These are phyloP conservation scores for Trichonephila clavata DNA, from an alignment of 1,140 invertebrate genomes.

Conservation along the genomic window DNA sequence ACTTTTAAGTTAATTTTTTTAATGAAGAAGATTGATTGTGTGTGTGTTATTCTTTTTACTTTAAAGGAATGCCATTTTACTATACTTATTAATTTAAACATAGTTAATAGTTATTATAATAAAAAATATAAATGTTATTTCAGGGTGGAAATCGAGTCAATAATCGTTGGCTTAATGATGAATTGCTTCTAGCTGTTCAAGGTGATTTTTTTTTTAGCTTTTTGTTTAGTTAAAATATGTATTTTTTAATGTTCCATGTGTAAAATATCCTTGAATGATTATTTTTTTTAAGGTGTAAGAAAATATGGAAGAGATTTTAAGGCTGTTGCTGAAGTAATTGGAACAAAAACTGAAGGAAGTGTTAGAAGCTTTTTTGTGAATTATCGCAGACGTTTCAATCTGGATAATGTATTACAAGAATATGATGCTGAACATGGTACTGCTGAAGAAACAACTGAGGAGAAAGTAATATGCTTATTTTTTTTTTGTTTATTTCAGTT, in stretches of 20 bases:
- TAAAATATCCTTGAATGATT: not conserved
- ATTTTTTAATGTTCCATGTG: conserved; percentile 10
- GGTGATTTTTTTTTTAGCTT: conserved; percentile 82
- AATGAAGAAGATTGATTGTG: too few species aligned
- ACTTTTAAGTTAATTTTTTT: too few species aligned
- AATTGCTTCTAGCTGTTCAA: conserved; percentile 93
- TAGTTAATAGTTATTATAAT: not conserved
- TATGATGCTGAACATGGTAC: conserved; percentile 89
- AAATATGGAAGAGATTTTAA: conserved; percentile 98
- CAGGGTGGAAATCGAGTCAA: conserved; percentile 86
- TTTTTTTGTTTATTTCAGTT: not conserved
- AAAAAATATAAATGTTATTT: conserved; percentile 71
- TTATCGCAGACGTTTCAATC: conserved; percentile 93
- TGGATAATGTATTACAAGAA: conserved; percentile 93
- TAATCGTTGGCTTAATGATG: conserved; percentile 95
- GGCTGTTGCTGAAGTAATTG: conserved; percentile 96
- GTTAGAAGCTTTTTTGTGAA: conserved; percentile 94
- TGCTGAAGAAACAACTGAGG: conserved; percentile 70
- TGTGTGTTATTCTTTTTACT: too few species aligned
- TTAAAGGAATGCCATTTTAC: too few species aligned
- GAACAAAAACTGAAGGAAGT: conserved; percentile 96
- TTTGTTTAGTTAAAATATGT: not conserved
- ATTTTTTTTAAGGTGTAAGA: conserved; percentile 85
- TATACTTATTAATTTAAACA: too few species aligned
- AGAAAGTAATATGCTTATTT: conserved; percentile 50